Base-by-base conservation (phyloP, 1,140 invertebrate genomes). In the Eumaeus atala region DNA sequence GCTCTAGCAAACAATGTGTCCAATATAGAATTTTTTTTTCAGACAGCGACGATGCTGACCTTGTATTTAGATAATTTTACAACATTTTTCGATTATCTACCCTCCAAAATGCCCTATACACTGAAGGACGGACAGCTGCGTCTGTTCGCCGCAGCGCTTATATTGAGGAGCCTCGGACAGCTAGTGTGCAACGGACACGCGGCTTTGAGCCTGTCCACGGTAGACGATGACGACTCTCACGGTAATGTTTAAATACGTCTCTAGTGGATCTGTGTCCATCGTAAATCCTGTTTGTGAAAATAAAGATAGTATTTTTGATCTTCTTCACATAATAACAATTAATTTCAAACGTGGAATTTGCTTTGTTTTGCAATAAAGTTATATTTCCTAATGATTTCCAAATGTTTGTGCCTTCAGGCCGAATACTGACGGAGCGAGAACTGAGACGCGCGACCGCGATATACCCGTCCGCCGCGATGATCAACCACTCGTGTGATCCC, bases 401-500 rank as follows among this genome's bases (percentile, higher is more conserved):
- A 28, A 28, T 6, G 6, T 28, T 6, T 6, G 6, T 28, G 21
- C 21, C 21, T 6, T 28, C 12, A 83, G 77, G 66, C 11, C 59
- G 65, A 7, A 77, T 75, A 9, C 10, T 77, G 9, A 67, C 66
- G 3, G 78, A 84, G 54, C 58, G 56, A 49, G 89, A 94, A 72
- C 88, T 90, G n/a, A 89, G 92, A 37, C 86, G 95, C 37, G 95
- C 93, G 9, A 94, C 94, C 21, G 96, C 93, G 0, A 95, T 97
- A 70, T 97, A 95, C 87, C 94, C 95, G 0, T 93, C 94, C n/a
- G 92, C 93, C 9, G 95, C 94, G 70, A 92, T 97, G 87, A 93
- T 97, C 92, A 97, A 97, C 82, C 96, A 97, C 88, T 95, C 95
- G 10, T 97, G 96, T 77, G 91, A 95, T 77, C 92, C 95, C 7